Percentiles rank a stretch among this genome's conserved stretches.
These are phyloP conservation scores for Thamnaconus septentrionalis DNA, from an alignment of 2,113 vertebrate genomes.

Conservation along the genomic window DNA sequence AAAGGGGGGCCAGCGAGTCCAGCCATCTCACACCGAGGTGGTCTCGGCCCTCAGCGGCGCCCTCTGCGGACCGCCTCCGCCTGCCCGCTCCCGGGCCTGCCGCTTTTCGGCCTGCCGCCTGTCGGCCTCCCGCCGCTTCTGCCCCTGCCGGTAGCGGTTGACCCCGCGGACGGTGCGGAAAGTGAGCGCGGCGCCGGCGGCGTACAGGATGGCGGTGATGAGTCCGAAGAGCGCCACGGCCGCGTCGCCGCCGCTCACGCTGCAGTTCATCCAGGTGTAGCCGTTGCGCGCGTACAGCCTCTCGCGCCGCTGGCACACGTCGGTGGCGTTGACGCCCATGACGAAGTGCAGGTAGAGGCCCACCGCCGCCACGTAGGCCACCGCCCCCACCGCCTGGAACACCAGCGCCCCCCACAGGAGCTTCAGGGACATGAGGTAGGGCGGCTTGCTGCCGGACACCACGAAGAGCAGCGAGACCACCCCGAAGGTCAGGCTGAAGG, in stretches of 20 bases:
- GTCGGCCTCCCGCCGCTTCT: slow-evolving; percentile 25
- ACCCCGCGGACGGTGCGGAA: slow-evolving; percentile 62
- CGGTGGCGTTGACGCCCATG: slow-evolving; percentile 79
- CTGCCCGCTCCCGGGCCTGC: not conserved
- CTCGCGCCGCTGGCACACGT: slow-evolving; percentile 77
- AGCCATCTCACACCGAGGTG: slow-evolving; percentile 45
- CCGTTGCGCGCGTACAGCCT: slow-evolving; percentile 79
- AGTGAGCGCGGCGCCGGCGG: slow-evolving; percentile 68
- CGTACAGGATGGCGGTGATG: slow-evolving; percentile 75
- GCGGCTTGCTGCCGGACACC: slow-evolving; percentile 76
- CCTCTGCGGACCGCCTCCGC: slow-evolving; percentile 6
- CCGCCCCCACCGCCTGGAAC: slow-evolving; percentile 75
- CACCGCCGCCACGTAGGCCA: slow-evolving; percentile 74
- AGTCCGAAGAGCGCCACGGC: slow-evolving; percentile 79
- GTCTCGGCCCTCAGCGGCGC: slow-evolving; percentile 37
- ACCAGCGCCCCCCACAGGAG: slow-evolving; percentile 74
- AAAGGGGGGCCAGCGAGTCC: no score
- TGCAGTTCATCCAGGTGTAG: slow-evolving; percentile 86
- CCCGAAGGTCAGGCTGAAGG: slow-evolving; percentile 75
- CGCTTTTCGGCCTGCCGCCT: slow-evolving; percentile 25
- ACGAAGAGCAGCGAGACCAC: slow-evolving; percentile 82
- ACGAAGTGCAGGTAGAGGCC: slow-evolving; percentile 87
- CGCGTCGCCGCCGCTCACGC: slow-evolving; percentile 79
- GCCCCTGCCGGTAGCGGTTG: slow-evolving; percentile 52
- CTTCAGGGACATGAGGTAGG: slow-evolving; percentile 68